Evolutionary conservation across 2,113 vertebrate species (phyloP).

Genomic region (Lepisosteus osseus): DNA sequence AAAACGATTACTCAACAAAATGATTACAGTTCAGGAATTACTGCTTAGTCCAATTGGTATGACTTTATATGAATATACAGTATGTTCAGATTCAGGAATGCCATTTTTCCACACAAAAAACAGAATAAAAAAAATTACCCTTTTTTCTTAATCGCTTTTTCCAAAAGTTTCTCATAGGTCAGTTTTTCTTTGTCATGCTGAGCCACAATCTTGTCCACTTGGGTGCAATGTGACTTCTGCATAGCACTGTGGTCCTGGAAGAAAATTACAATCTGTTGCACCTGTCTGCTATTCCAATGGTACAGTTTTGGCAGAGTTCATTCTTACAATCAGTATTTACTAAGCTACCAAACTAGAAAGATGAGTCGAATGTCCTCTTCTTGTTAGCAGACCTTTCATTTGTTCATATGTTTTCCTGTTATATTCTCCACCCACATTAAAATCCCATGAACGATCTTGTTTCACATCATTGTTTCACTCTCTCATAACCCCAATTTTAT

Average conservation of each 20-base stretch:
- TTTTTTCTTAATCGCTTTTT: conserved; percentile 95
- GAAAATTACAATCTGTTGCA: conserved; percentile 21
- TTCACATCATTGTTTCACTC: too few relatives aligned
- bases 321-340: background rate
- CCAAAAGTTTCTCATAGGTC: conserved; percentile 84
- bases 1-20: too few relatives aligned
- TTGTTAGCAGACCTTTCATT: too few relatives aligned
- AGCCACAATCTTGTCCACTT: conserved; percentile 93
- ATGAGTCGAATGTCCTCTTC: too few relatives aligned
- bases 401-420: too few relatives aligned
- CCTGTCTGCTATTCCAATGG: background rate
- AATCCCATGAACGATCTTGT: too few relatives aligned
- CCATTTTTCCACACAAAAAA: background rate
- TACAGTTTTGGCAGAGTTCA: background rate
- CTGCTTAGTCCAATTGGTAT: too few relatives aligned
- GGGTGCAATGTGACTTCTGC: conserved; percentile 93
- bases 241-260: conserved; percentile 86
- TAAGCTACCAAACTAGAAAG: too few relatives aligned
- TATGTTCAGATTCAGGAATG: background rate
- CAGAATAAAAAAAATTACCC: conserved; percentile 66
- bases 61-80: too few relatives aligned
- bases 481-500: too few relatives aligned
- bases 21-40: too few relatives aligned
- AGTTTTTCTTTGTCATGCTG: conserved; percentile 91
- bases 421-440: too few relatives aligned